A percentile compares a stretch with the other conserved stretches of the same genome.
These are phyloP conservation scores for Drosophila guanche DNA, from an alignment of 1,140 invertebrate genomes.

Conservation along the genomic window DNA sequence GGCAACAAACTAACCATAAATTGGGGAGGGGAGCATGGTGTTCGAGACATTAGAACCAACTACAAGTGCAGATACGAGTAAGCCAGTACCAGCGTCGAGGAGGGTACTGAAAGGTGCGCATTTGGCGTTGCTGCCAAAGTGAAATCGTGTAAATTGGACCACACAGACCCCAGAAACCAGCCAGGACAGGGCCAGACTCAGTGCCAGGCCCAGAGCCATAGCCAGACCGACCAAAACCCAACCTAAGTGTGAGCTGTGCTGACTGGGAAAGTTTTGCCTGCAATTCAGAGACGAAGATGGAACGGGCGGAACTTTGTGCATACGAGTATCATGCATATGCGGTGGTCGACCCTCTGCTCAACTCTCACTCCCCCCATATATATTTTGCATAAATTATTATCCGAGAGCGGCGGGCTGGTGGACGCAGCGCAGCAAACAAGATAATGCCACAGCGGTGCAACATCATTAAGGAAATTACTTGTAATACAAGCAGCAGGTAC, in stretches of 20 bases:
- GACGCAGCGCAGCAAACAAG: slow-evolving; percentile 61
- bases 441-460: slow-evolving; percentile 77
- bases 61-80: slow-evolving; percentile 11
- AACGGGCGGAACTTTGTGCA: slow-evolving; percentile 41
- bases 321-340: slow-evolving; percentile 42
- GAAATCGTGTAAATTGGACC: slow-evolving; percentile 81
- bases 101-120: not conserved
- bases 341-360: slow-evolving; percentile 8
- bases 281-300: slow-evolving; percentile 37
- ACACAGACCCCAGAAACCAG: slow-evolving; percentile 66
- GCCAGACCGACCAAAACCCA: slow-evolving; percentile 14
- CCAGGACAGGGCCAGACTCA: slow-evolving; percentile 20
- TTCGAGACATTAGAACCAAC: slow-evolving; percentile 50
- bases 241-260: slow-evolving; percentile 9
- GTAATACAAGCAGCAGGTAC: slow-evolving; percentile 71
- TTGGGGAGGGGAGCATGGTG: slow-evolving; percentile 18
- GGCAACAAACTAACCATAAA: slow-evolving; percentile 74
- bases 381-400: slow-evolving; percentile 81
- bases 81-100: not conserved
- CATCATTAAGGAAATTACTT: slow-evolving; percentile 81
- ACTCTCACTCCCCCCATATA: slow-evolving; percentile 46
- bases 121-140: slow-evolving; percentile 47
- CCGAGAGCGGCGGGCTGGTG: slow-evolving; percentile 24
- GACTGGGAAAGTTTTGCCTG: slow-evolving; percentile 63
- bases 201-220: not conserved